Percentiles rank a stretch among this genome's conserved stretches.
These are phyloP conservation scores for Arnoldichthys spilopterus DNA, from an alignment of 2,797 vertebrate genomes.

Conservation along the genomic window DNA sequence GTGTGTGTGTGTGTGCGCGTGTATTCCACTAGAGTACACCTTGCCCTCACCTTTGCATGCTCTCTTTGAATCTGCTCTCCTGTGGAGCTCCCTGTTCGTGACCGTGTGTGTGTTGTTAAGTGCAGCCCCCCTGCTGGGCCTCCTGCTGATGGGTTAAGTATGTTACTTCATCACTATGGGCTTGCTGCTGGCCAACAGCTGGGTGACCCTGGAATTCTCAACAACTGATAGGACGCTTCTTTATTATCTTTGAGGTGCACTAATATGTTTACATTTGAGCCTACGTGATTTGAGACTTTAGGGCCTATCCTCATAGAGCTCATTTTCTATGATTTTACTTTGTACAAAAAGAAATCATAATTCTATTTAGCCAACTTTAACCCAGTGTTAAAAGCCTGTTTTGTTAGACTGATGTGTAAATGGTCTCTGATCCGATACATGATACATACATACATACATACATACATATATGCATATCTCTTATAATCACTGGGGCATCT, in stretches of 20 bases:
- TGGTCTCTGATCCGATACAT: no score
- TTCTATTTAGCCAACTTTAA: no score
- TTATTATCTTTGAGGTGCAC: neutral
- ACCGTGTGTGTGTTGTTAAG: constrained; percentile 70
- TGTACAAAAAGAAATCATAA: neutral
- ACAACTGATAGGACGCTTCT: constrained; percentile 19
- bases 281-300: neutral
- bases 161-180: constrained; percentile 70
- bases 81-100: constrained; percentile 71
- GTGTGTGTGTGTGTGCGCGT: constrained; percentile 6
- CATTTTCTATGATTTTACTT: neutral
- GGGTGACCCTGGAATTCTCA: constrained; percentile 41
- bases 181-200: constrained; percentile 50
- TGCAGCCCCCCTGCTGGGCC: constrained; percentile 64
- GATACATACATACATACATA: no score
- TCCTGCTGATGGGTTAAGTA: constrained; percentile 79
- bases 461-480: no score
- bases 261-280: neutral
- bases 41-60: constrained; percentile 72
- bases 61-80: constrained; percentile 71
- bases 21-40: constrained; percentile 13
- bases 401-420: no score
- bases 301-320: no score
- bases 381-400: no score
- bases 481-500: no score